Base-by-base conservation (phyloP, 1,140 invertebrate species). In the Coptotermes formosanus region DNA sequence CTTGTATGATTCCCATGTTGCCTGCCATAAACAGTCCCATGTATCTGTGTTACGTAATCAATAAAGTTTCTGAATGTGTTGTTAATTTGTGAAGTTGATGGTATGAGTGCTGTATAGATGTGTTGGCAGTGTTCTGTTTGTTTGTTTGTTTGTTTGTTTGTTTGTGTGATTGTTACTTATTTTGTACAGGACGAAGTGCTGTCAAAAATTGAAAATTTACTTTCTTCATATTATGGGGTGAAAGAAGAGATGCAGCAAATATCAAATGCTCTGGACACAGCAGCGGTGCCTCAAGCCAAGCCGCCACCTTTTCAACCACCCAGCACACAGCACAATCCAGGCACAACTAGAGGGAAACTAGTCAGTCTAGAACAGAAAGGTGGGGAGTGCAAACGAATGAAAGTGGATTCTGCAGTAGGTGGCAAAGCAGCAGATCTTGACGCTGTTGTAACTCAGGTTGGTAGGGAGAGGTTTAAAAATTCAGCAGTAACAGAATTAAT, bases 171-270 rank as follows among this genome's bases (percentile, higher is more conserved):
- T 82, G 12, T 19, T 82, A 19, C 25, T 14, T 82, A 19, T 25
- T 32, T 83, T 25, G n/a, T 52, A 43, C n/a, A 75, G 64, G n/a
- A 75, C 3, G 64, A 30, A 75, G 64, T 75, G 8, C n/a, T 75
- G 14, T 75, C 89, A 25, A 32, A 89, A 82, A 85, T 83, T 81
- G 82, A 91, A 69, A 87, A 89, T 82, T 88, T 89, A 55, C 87
- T 87, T 44, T 83, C 91, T 84, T 87, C 86, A 45, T 86, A 88
- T 64, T 91, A 90, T 88, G 91, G 91, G 88, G 88, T 88, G 43
- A 86, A 90, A 44, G 84, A 89, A 85, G 55, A 23, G 85, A 83
- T 82, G 19, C 75, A 86, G 43, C 81, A 48, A 82, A 88, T 21
- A 19, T 55, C 52, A 19, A 16, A 55, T 55, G 52, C 64, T n/a